These are phyloP conservation scores for Cephalopholis sonnerati DNA, from an alignment of 2,113 vertebrate species.

Conservation along the genomic window DNA sequence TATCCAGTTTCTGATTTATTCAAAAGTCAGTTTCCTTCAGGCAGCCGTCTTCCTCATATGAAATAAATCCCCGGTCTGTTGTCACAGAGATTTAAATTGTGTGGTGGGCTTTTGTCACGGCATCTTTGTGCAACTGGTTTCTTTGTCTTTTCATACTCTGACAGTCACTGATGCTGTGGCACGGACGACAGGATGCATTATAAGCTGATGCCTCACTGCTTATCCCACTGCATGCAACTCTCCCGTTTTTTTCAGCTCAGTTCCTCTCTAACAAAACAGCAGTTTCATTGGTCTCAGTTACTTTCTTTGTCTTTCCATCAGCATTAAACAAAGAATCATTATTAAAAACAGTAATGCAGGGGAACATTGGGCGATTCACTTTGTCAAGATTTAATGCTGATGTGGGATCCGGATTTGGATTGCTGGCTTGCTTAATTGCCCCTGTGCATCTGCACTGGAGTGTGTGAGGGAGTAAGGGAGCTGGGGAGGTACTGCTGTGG, in stretches of 20 bases:
- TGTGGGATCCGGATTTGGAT: constrained; percentile 30
- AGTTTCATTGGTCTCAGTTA: neutral
- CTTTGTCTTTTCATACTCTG: constrained; percentile 62
- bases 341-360: neutral
- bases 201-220: constrained; percentile 19
- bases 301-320: neutral
- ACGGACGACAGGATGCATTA: constrained; percentile 29
- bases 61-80: neutral
- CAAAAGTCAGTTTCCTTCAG: constrained; percentile 24
- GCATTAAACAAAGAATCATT: neutral
- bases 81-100: constrained; percentile 16
- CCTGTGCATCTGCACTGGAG: constrained; percentile 41
- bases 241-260: neutral
- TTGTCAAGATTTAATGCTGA: constrained; percentile 42
- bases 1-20: constrained; percentile 10
- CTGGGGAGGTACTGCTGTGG: neutral
- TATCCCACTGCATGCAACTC: constrained; percentile 14
- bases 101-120: constrained; percentile 29
- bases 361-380: neutral
- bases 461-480: constrained; percentile 34
- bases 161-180: constrained; percentile 22
- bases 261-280: neutral
- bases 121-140: constrained; percentile 77
- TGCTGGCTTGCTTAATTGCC: constrained; percentile 52
- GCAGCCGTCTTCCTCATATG: neutral